phyloP scores from a whole-genome alignment of 2,113 vertebrate species.

The Rhabdornis inornatus region DNA sequence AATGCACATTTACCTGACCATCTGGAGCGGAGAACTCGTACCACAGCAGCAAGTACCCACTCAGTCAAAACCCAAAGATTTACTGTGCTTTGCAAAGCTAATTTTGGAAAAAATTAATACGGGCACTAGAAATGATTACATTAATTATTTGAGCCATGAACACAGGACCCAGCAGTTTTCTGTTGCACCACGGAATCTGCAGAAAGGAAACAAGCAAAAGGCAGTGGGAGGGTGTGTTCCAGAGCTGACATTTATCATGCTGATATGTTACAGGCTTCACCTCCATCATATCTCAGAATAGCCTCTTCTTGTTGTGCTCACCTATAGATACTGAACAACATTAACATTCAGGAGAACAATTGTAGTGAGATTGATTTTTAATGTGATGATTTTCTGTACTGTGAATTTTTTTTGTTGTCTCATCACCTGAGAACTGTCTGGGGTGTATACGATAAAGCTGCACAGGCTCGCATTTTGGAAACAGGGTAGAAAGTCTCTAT shows the following conservation, averaged over 20 bases:
- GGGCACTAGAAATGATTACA: accelerated
- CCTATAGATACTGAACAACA: not conserved
- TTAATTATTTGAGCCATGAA: not conserved
- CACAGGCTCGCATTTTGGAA: not conserved
- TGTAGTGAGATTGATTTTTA: not conserved
- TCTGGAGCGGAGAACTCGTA: not conserved
- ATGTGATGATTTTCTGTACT: not conserved
- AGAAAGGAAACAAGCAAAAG: not conserved
- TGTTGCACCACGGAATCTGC: not conserved
- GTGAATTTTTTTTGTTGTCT: not conserved
- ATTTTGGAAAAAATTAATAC: not conserved
- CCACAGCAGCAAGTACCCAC: not conserved
- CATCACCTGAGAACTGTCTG: not conserved
- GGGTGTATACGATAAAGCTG: not conserved
- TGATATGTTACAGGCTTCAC: not conserved
- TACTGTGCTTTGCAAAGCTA: not conserved
- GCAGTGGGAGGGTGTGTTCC: not conserved
- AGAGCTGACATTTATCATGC: not conserved
- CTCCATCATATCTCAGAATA: not conserved
- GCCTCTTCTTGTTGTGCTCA: not conserved
- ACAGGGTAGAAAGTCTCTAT: not conserved
- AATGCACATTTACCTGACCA: accelerated
- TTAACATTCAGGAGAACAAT: not conserved
- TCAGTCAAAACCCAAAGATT: not conserved
- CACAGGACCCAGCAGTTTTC: not conserved